A percentile compares a stretch with the other conserved stretches of the same genome.
These are phyloP conservation scores for Nezara viridula DNA, from an alignment of 2,888 invertebrate species.

Conservation along the genomic window DNA sequence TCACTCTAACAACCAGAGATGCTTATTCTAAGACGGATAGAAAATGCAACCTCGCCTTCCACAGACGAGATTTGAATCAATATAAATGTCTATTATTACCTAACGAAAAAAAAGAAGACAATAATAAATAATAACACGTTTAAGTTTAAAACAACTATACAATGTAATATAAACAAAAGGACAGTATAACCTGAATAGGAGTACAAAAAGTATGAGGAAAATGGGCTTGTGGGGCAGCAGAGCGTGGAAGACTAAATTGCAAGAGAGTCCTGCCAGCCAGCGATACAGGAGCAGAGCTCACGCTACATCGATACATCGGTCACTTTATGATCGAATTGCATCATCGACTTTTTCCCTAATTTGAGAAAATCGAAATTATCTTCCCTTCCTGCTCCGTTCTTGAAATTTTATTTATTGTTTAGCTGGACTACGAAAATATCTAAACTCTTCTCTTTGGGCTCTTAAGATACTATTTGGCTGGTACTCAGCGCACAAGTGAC, in stretches of 20 bases:
- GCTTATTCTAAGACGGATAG: too few species aligned
- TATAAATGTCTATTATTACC: too few species aligned
- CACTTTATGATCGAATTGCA: not conserved
- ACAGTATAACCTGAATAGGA: not conserved
- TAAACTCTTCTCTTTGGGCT: too few species aligned
- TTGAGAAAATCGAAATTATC: slow-evolving; percentile 1
- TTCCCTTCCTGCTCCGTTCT: not conserved
- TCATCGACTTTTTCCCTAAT: not conserved
- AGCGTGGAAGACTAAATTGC: slow-evolving; percentile 33
- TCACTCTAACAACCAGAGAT: too few species aligned
- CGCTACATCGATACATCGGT: slow-evolving; percentile 34
- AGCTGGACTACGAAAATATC: not conserved
- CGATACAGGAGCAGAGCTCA: not conserved
- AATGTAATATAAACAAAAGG: not conserved
- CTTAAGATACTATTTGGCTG: too few species aligned
- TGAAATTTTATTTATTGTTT: not conserved
- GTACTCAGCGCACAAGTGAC: too few species aligned
- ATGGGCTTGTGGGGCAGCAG: not conserved
- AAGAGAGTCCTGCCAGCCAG: not conserved
- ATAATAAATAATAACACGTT: too few species aligned
- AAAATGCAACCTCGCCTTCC: too few species aligned
- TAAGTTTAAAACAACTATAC: not conserved
- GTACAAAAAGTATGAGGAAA: not conserved
- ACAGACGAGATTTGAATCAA: too few species aligned
- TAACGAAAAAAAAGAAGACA: too few species aligned